A percentile compares a stretch with the other conserved stretches of the same genome.
Evolutionary conservation across 2,113 vertebrate species (phyloP).

Genomic region (Ammodytes marinus): DNA sequence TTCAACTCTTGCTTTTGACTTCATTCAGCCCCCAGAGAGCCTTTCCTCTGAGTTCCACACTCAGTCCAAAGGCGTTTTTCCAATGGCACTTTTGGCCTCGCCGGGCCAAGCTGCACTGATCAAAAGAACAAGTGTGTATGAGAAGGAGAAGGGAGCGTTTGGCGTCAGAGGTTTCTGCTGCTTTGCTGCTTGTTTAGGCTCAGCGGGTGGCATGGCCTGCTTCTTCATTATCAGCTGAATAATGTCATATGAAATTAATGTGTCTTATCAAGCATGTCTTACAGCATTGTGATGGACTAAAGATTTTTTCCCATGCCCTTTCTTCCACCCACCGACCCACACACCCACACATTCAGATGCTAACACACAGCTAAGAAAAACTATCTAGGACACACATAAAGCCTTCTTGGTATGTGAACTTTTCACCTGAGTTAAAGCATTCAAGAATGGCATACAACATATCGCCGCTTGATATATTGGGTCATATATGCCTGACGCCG

Average conservation of each 20-base stretch:
- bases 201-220: conserved; percentile 51
- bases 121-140: background rate
- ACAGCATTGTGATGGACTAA: conserved; percentile 11
- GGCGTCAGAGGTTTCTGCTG: conserved; percentile 32
- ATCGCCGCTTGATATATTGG: too few species aligned
- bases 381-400: too few species aligned
- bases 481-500: too few species aligned
- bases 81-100: too few species aligned
- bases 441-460: too few species aligned
- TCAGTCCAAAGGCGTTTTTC: too few species aligned
- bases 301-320: conserved; percentile 11
- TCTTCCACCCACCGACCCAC: background rate
- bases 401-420: too few species aligned
- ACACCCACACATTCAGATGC: background rate
- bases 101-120: background rate
- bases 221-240: conserved; percentile 48
- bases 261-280: conserved; percentile 50
- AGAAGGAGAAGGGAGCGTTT: conserved; percentile 33
- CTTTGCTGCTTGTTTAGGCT: conserved; percentile 34
- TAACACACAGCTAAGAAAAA: background rate
- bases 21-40: too few species aligned
- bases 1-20: too few species aligned
- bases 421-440: too few species aligned
- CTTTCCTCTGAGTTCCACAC: too few species aligned
- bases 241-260: conserved; percentile 50